Conservation (phyloP, 2,888 invertebrate species). For the Cataglyphis albicans region DNA sequence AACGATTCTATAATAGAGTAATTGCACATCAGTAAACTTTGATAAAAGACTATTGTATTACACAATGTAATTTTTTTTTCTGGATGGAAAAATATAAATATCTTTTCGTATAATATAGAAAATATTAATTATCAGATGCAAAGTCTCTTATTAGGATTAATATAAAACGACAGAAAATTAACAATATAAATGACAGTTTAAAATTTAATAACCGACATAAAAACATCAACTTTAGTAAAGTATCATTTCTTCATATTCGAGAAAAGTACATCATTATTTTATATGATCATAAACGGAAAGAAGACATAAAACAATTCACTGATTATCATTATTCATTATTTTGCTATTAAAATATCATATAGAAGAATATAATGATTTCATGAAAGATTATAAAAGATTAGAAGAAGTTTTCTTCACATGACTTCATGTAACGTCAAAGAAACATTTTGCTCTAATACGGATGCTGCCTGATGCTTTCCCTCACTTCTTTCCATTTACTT, state of each 20-base stretch:
- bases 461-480: no score
- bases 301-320: neutral
- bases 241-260: neutral
- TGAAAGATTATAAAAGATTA: neutral
- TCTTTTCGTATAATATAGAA: neutral
- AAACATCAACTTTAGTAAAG: neutral
- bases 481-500: neutral
- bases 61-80: neutral
- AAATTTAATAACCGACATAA: neutral
- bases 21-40: neutral
- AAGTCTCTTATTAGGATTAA: neutral
- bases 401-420: neutral
- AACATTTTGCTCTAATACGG: neutral
- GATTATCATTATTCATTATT: neutral
- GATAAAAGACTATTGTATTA: neutral
- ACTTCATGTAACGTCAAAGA: neutral
- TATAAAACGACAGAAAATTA: neutral
- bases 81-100: neutral
- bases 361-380: neutral
- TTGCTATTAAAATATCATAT: neutral
- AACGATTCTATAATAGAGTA: neutral
- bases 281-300: neutral
- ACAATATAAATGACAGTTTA: neutral
- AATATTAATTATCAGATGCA: neutral
- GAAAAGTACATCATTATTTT: neutral